phyloP scores from a whole-genome alignment of 2,797 vertebrate genomes.

The Sternotherus odoratus region DNA sequence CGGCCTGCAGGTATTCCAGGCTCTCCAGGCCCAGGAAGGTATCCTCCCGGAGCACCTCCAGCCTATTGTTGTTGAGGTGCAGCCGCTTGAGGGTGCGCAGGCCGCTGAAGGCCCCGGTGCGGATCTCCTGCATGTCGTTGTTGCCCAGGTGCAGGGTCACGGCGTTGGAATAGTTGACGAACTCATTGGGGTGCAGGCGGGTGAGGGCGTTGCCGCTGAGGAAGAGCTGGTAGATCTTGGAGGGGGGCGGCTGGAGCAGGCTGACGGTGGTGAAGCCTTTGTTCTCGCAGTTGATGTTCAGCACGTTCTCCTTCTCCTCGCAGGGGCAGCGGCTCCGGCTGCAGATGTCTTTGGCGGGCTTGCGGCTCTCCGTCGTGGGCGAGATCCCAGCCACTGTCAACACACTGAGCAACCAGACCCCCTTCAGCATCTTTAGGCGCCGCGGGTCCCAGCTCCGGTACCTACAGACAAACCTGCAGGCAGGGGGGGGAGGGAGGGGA shows the following conservation, averaged over 20 bases:
- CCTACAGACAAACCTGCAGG: conserved; percentile 81
- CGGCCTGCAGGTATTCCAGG: conserved; percentile 97
- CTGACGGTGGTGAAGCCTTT: conserved; percentile 95
- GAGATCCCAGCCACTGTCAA: conserved; percentile 93
- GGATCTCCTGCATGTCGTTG: conserved; percentile 96
- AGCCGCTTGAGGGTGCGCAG: conserved; percentile 93
- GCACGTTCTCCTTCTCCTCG: conserved; percentile 94
- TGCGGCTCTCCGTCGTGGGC: conserved; percentile 90
- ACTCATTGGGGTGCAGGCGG: conserved; percentile 92
- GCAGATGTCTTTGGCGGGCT: conserved; percentile 99
- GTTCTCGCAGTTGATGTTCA: conserved; percentile 98
- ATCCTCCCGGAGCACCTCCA: conserved; percentile 95
- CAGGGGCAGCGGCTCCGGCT: conserved; percentile 95
- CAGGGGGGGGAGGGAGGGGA: conserved; percentile 41
- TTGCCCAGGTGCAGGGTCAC: conserved; percentile 97
- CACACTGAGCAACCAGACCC: conserved; percentile 93
- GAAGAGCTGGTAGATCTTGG: conserved; percentile 96
- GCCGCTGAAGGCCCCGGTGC: conserved; percentile 91
- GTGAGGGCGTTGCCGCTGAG: conserved; percentile 96
- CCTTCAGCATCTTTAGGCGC: conserved; percentile 96
- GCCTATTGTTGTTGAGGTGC: conserved; percentile 97
- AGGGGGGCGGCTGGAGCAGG: conserved; percentile 91
- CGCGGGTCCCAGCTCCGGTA: conserved; percentile 78
- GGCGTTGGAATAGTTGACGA: conserved; percentile 94
- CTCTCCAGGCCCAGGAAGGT: conserved; percentile 94